Percentiles rank a stretch among this genome's conserved stretches.
These are phyloP conservation scores for Myiotriccus ornatus DNA, from an alignment of 2,797 vertebrate genomes.

Conservation along the genomic window DNA sequence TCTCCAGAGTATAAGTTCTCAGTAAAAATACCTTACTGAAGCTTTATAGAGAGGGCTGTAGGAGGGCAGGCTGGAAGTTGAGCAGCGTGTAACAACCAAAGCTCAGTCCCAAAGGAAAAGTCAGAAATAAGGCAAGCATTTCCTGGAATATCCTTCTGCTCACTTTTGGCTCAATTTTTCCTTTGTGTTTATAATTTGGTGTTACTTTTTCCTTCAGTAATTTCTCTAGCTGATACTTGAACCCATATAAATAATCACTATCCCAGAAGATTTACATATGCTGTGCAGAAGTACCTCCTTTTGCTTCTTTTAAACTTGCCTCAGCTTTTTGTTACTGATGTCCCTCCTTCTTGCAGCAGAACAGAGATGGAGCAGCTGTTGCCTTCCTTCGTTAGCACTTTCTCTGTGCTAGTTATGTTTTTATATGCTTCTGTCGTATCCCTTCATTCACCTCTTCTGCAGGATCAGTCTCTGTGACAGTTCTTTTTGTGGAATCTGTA, in stretches of 20 bases:
- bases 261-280: neutral
- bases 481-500: neutral
- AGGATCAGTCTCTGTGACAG: neutral
- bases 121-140: neutral
- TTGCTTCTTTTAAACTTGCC: neutral
- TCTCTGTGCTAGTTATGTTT: neutral
- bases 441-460: neutral
- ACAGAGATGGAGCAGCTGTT: neutral
- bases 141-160: neutral
- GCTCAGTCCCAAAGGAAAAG: neutral
- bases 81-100: neutral
- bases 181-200: neutral
- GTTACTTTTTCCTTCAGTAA: neutral
- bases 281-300: neutral
- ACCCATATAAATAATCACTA: neutral
- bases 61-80: neutral
- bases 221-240: neutral
- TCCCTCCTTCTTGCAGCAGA: neutral
- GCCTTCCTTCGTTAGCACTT: neutral
- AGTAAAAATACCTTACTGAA: neutral
- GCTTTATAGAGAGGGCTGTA: fast-evolving
- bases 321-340: neutral
- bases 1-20: neutral
- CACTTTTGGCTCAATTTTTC: neutral
- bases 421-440: neutral